Conservation (phyloP, 2,888 invertebrate species). For the Rhorus exstirpatorius region DNA sequence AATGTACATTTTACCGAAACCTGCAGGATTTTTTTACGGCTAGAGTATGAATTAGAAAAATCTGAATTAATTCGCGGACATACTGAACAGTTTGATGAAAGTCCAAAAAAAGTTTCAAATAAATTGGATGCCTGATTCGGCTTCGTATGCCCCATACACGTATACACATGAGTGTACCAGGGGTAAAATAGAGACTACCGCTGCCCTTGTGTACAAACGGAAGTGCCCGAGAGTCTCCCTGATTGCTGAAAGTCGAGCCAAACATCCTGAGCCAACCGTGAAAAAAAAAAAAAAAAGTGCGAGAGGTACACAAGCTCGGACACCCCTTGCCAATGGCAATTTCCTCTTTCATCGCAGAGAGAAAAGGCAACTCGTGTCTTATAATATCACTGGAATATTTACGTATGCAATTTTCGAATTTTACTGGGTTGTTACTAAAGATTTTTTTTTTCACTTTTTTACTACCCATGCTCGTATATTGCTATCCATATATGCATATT, state of each 20-base stretch:
- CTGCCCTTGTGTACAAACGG: conserved; percentile 23
- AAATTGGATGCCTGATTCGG: too few relatives aligned
- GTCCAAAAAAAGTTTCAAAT: too few relatives aligned
- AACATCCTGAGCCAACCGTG: too few relatives aligned
- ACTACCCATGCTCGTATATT: not conserved
- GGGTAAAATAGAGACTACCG: too few relatives aligned
- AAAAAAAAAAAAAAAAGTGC: too few relatives aligned
- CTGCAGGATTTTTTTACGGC: too few relatives aligned
- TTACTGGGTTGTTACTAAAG: not conserved
- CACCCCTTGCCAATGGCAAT: not conserved
- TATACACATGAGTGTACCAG: not conserved
- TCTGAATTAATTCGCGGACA: too few relatives aligned
- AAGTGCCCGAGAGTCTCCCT: conserved; percentile 15
- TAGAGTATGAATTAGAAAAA: too few relatives aligned
- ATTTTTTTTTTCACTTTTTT: conserved; percentile 9
- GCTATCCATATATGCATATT: not conserved
- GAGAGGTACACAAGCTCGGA: too few relatives aligned
- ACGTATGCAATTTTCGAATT: not conserved
- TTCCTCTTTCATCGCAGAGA: not conserved
- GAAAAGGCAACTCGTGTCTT: not conserved
- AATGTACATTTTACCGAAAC: too few relatives aligned
- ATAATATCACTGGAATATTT: not conserved
- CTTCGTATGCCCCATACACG: too few relatives aligned
- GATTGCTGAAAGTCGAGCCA: not conserved
- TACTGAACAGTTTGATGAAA: too few relatives aligned